Evolutionary conservation across 2,113 vertebrate genomes (phyloP).

Genomic region (Eubucco bourcierii): DNA sequence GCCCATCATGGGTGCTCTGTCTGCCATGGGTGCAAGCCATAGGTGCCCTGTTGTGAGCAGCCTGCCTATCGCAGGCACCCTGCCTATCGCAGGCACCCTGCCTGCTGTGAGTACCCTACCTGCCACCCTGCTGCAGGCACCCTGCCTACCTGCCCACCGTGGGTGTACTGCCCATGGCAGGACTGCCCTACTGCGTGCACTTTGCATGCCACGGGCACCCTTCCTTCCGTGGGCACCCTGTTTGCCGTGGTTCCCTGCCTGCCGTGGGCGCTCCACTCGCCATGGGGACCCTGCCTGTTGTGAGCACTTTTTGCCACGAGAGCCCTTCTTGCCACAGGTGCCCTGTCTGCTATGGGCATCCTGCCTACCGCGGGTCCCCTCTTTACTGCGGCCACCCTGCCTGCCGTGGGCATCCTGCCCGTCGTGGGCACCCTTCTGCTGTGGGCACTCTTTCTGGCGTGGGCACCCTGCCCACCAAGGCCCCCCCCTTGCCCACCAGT

Average conservation of each 20-base stretch:
- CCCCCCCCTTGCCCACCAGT: not conserved
- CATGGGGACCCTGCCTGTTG: not conserved
- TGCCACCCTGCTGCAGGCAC: too few species aligned
- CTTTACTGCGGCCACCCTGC: not conserved
- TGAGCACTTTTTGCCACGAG: not conserved
- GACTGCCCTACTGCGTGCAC: not conserved
- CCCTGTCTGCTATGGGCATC: not conserved
- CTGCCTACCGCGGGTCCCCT: not conserved
- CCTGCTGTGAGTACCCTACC: not conserved
- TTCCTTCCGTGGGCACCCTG: not conserved
- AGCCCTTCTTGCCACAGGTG: not conserved
- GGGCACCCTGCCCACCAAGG: not conserved
- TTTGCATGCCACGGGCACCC: not conserved
- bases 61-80: not conserved
- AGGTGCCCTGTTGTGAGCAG: not conserved
- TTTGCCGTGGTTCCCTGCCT: not conserved
- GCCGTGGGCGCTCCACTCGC: not conserved
- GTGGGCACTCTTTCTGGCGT: not conserved
- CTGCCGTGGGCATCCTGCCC: not conserved
- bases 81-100: not conserved
- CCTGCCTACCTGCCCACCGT: not conserved
- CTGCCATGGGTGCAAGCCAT: not conserved
- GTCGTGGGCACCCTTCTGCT: not conserved
- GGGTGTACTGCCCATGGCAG: not conserved
- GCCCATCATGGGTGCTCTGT: too few species aligned